A percentile compares a stretch with the other conserved stretches of the same genome.
These are phyloP conservation scores for Hydra vulgaris DNA, from an alignment of 30 jellyfish, hydroid and myxozoan genomes.

Conservation along the genomic window DNA sequence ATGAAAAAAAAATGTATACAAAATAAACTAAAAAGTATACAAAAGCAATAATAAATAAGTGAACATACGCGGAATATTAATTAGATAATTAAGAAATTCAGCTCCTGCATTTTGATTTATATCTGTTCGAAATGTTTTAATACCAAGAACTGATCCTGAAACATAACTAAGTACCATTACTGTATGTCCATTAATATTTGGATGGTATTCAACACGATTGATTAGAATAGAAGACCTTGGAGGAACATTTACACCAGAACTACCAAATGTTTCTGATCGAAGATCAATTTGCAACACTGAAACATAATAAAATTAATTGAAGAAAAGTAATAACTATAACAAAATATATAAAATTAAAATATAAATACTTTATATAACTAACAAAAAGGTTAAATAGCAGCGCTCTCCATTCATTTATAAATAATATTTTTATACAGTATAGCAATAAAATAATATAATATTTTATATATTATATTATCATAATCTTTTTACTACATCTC, in stretches of 20 bases:
- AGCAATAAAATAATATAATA: no score
- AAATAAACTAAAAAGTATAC: neutral
- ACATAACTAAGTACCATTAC: conserved; percentile 29
- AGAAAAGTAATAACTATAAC: no score
- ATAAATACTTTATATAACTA: no score
- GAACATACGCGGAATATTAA: conserved; percentile 32
- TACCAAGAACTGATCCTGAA: conserved; percentile 52
- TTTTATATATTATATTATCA: no score
- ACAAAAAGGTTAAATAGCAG: no score
- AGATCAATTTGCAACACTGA: conserved; percentile 35
- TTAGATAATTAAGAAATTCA: conserved; percentile 22
- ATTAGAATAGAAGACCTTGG: conserved; percentile 57
- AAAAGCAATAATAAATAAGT: neutral
- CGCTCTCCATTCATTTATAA: no score
- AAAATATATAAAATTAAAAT: no score
- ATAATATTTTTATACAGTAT: no score
- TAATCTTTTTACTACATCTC: no score
- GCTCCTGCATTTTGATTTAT: conserved; percentile 44
- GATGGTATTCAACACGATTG: conserved; percentile 67
- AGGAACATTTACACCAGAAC: conserved; percentile 57
- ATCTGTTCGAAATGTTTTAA: conserved; percentile 63
- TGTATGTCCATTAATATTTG: conserved; percentile 56
- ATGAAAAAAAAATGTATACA: no score
- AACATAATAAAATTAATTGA: neutral
- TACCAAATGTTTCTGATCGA: conserved; percentile 81